Evolutionary conservation across 2,888 invertebrate genomes (phyloP), one percentile per base, ranked within the genome.

Genomic region (Hydriomena furcata): DNA sequence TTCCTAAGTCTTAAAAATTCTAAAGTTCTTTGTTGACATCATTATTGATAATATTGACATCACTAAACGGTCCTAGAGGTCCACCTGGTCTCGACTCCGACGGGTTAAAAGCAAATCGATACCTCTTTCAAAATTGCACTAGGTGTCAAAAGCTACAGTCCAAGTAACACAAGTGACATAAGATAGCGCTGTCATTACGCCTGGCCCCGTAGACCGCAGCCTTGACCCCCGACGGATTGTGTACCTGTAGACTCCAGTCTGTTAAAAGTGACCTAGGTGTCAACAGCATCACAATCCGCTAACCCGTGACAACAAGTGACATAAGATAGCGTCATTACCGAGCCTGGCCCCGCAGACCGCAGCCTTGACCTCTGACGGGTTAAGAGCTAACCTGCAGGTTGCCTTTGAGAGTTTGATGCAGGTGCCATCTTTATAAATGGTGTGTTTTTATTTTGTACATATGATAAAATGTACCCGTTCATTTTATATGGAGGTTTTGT

Each of bases 311-410:
- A 48, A n/a, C 10, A 25, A 38, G 31, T 52, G 53, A 53, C 48
- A 44, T 48, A 40, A 48, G 44, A 48, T 31, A 41, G 21, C 41
- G 13, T 37, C 34, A 47, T 48, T 52, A 42, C 32, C 27, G 21
- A 5, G 27, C 10, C 34, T 61, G 70, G 65, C 66, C 67, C 58
- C 64, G 52, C 43, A 65, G 65, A 64, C 68, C 62, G 61, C 71
- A 66, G 42, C 79, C 81, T 80, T 80, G 81, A 81, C 79, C 80
- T 68, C 56, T 59, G 64, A 52, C 66, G 69, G 81, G 80, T 79
- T 76, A 74, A 76, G 58, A 57, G 65, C 63, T 61, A 73, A 73
- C 73, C 72, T 66, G 67, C 51, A 65, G 61, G 65, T 48, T 53
- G 58, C 69, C 65, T 68, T 68, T 63, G 55, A 66, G 61, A 68